Conservation (phyloP, 35 echinoderm and acorn worm species). For the Heliocidaris tuberculata region DNA sequence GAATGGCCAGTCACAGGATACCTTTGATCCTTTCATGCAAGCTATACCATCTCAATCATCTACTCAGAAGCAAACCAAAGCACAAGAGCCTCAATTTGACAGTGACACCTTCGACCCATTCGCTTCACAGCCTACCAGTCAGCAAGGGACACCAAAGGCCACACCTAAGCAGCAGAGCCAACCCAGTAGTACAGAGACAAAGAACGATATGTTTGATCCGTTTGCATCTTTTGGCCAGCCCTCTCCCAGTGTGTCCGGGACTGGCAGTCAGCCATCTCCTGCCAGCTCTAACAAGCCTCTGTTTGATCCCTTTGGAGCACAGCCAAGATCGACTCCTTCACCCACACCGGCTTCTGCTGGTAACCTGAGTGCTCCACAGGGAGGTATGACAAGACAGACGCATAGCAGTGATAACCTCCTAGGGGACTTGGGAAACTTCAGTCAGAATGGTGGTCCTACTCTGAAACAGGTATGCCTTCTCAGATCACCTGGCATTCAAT, state of each 20-base stretch:
- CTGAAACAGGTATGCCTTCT: slow-evolving; percentile 65
- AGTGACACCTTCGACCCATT: slow-evolving; percentile 67
- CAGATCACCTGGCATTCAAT: background rate
- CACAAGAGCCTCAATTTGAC: background rate
- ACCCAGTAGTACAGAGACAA: background rate
- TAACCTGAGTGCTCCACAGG: slow-evolving; percentile 50
- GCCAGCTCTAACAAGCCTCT: slow-evolving; percentile 25
- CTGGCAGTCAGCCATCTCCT: background rate
- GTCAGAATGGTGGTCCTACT: slow-evolving; percentile 36
- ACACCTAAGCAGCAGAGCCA: background rate
- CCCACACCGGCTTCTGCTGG: slow-evolving; percentile 21
- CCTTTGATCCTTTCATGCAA: slow-evolving; percentile 78
- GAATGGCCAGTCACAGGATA: slow-evolving; percentile 36
- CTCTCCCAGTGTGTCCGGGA: background rate
- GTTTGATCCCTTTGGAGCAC: slow-evolving; percentile 60
- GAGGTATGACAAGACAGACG: slow-evolving; percentile 54
- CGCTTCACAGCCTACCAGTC: background rate
- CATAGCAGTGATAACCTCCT: slow-evolving; percentile 71
- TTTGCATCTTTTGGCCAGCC: slow-evolving; percentile 47
- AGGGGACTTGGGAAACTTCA: slow-evolving; percentile 51
- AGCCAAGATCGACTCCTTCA: slow-evolving; percentile 11
- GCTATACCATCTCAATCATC: slow-evolving; percentile 16
- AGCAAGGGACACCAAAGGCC: slow-evolving; percentile 39
- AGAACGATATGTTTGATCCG: slow-evolving; percentile 77
- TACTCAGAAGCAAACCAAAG: slow-evolving; percentile 24